Base-by-base conservation (phyloP, 1,140 invertebrate species). In the Trichomalopsis sarcophagae region DNA sequence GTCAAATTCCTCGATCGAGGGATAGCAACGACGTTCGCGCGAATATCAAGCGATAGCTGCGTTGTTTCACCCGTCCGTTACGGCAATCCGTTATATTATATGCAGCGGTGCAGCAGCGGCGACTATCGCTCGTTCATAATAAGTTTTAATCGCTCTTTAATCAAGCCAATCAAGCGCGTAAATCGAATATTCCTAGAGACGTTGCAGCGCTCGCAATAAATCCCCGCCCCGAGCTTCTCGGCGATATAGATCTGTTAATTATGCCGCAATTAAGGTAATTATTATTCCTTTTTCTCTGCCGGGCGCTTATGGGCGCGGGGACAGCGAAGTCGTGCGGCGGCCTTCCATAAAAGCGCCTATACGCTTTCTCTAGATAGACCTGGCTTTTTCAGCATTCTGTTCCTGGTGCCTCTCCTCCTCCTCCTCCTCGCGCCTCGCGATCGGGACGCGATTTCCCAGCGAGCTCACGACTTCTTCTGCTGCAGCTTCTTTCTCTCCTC, bases 401-500 rank as follows among this genome's bases (percentile, higher is more conserved):
- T 50, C 68, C 40, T 55, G 17, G 5, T 21, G 33, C 44, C 40
- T 47, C 33, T 40, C 33, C 69, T 73, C 62, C n/a, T 13, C 69
- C 30, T 6, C 27, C 30, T 27, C 74, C 82, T 77, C 62, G 33
- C 73, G 36, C 73, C 82, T 71, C 66, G 74, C 40, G 82, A 84
- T 84, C 82, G 66, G 44, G 50, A 76, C 82, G 76, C 82, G 82
- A 78, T 79, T 84, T 79, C 66, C 40, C 76, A 55, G 75, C 68
- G 66, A 74, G 30, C 76, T 84, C 83, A 84, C 84, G 86, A 88
- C 82, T 89, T 87, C 76, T 87, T 85, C 81, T 86, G 88, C 88
- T 84, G 80, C 84, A 33, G 86, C 87, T 74, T 47, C 47, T 66
- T 33, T 30, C 27, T 21, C 77, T 62, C 76, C 23, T 23, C 68